Base-by-base conservation (phyloP, 2,888 invertebrate species). In the Xestobium rufovillosum region DNA sequence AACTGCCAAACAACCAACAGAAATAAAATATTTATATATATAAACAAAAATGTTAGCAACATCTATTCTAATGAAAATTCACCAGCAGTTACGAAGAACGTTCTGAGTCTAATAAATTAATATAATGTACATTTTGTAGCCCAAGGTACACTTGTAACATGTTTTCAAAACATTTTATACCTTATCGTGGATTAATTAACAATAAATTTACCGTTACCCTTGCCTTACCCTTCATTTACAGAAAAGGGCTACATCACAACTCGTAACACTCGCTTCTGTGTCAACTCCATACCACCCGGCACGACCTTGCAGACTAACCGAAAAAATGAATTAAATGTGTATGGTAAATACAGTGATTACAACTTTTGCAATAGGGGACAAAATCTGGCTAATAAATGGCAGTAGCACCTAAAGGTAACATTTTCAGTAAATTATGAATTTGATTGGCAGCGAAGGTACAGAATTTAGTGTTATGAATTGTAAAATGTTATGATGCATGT, bases 11-110 rank as follows among this genome's bases (percentile, higher is more conserved):
- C 38, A 41, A 52, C 55, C 55, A 56, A 56, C 57, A 56, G 54
- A 56, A 57, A 56, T 56, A 55, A 55, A 53, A 56, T 56, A n/a
- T n/a, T n/a, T n/a, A n/a, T n/a, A n/a, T n/a, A 54, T 56, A 49
- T 54, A 53, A 50, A 56, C 56, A 52, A 52, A 51, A 50, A 45
- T 51, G 52, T 54, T 54, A 55, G 53, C 51, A 53, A 55, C 51
- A 47, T 52, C 49, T 51, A 51, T 44, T 46, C 14, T n/a, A 15
- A 4, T 16, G 50, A 53, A 51, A 53, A 47, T 55, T 53, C 54
- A 57, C 56, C 57, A 57, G 56, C 51, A 54, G 55, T 34, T 32
- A 36, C 34, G 49, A 47, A 52, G 47, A 44, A 19, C 23, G 23
- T 8, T 19, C 6, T 19, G 6, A 49, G 47, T 53, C 52, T 54